Conservation (phyloP, 2,113 vertebrate species). For the Sakesphorus luctuosus region DNA sequence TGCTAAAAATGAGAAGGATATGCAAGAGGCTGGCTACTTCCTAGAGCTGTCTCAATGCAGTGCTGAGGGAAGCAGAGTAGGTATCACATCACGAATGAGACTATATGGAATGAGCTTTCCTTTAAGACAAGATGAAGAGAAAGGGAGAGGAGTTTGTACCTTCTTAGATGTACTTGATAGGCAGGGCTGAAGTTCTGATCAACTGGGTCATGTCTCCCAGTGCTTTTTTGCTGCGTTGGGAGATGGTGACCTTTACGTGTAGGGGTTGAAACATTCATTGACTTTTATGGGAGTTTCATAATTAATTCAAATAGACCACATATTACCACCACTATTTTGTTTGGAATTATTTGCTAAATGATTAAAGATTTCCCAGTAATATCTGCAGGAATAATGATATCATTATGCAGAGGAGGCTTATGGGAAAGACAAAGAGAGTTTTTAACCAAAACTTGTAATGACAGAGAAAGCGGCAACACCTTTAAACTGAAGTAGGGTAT, state of each 20-base stretch:
- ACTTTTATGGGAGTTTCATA: not conserved
- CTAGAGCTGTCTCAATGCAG: not conserved
- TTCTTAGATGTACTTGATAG: not conserved
- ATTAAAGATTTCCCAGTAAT: not conserved
- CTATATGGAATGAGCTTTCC: not conserved
- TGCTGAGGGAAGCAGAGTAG: not conserved
- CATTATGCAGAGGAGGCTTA: not conserved
- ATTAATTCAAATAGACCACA: not conserved
- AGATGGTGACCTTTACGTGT: not conserved
- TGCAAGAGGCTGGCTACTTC: not conserved
- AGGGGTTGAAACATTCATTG: not conserved
- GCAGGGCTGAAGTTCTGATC: not conserved
- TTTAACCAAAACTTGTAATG: not conserved
- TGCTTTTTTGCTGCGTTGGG: not conserved
- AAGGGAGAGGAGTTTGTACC: not conserved
- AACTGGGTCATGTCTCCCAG: not conserved
- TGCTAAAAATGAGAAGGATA: not conserved
- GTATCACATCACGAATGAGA: not conserved
- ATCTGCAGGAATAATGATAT: not conserved
- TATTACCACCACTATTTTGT: not conserved
- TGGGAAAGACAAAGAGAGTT: not conserved
- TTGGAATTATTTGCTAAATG: not conserved
- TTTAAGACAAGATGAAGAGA: not conserved
- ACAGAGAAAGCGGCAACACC: not conserved
- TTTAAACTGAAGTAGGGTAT: not conserved